Conservation (phyloP, 1,140 invertebrate genomes). For the Campoletis sonorensis region DNA sequence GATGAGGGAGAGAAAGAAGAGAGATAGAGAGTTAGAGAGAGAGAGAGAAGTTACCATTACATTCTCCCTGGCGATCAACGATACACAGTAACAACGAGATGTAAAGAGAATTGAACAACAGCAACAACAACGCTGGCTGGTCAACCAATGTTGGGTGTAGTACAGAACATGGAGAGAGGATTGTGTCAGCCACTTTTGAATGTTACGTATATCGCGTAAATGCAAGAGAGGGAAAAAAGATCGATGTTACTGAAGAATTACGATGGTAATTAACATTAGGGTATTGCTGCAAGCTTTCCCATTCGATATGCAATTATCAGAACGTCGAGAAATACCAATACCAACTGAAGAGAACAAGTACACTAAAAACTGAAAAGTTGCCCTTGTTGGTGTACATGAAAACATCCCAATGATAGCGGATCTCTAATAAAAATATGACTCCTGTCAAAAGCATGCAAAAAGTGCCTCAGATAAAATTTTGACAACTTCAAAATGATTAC, state of each 20-base stretch:
- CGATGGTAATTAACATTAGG: not conserved
- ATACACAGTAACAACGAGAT: constrained; percentile 26
- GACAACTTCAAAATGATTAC: no score
- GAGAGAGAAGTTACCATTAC: constrained; percentile 36
- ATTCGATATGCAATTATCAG: constrained; percentile 62
- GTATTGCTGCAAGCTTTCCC: constrained; percentile 44
- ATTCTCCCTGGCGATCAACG: constrained; percentile 30
- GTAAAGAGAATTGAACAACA: constrained; percentile 24
- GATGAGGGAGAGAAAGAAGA: no score
- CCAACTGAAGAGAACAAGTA: constrained; percentile 50
- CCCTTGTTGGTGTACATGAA: no score
- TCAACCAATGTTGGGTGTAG: not conserved
- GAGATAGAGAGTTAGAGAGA: no score
- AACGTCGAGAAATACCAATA: constrained; percentile 67
- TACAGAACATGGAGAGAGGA: not conserved
- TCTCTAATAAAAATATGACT: no score
- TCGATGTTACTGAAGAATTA: not conserved
- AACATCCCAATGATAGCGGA: no score
- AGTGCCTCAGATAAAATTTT: no score
- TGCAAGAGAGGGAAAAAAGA: constrained; percentile 51
- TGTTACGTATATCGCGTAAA: constrained; percentile 21
- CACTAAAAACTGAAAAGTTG: not conserved
- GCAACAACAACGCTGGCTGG: constrained; percentile 28
- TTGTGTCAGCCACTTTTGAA: constrained; percentile 25
- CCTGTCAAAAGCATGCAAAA: no score